Evolutionary conservation across 35 echinoderm and acorn worm species (phyloP).

Genomic region (Chiridota heheva): DNA sequence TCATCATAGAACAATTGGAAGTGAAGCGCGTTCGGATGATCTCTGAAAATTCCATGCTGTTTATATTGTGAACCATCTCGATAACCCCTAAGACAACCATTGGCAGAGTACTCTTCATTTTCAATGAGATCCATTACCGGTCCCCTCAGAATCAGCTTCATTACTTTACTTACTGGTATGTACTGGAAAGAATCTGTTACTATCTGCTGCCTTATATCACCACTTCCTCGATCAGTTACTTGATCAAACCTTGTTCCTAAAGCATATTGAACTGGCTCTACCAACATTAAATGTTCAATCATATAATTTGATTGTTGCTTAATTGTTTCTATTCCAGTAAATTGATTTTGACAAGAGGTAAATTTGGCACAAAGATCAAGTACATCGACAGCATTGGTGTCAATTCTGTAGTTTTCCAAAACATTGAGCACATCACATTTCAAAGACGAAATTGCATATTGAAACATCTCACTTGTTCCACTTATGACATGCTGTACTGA

Average conservation of each 20-base stretch:
- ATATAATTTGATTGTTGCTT: slow-evolving; percentile 44
- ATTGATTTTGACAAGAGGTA: slow-evolving; percentile 43
- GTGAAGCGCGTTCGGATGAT: slow-evolving; percentile 50
- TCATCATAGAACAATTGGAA: slow-evolving; percentile 76
- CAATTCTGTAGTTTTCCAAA: slow-evolving; percentile 28
- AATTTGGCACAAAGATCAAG: slow-evolving; percentile 43
- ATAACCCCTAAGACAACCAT: slow-evolving; percentile 3
- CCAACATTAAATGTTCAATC: slow-evolving; percentile 50
- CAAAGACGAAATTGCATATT: slow-evolving; percentile 44
- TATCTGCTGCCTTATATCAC: slow-evolving; percentile 17
- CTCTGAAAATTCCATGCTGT: slow-evolving; percentile 34
- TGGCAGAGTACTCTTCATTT: slow-evolving; percentile 5
- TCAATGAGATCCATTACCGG: slow-evolving; percentile 33
- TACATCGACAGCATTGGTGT: slow-evolving; percentile 48
- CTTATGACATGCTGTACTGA: slow-evolving; percentile 36
- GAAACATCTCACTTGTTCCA: slow-evolving; percentile 42
- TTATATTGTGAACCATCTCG: slow-evolving; percentile 41
- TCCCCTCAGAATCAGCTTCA: slow-evolving; percentile 26
- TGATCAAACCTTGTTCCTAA: slow-evolving; percentile 67
- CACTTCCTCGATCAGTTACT: slow-evolving; percentile 47
- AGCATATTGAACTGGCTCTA: slow-evolving; percentile 19
- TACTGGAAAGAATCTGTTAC: slow-evolving; percentile 67
- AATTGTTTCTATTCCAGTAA: slow-evolving; percentile 46
- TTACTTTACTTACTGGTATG: slow-evolving; percentile 22
- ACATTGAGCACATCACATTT: slow-evolving; percentile 14